These are phyloP conservation scores for Amphipoea oculea DNA, from an alignment of 2,888 invertebrate species.

Conservation along the genomic window DNA sequence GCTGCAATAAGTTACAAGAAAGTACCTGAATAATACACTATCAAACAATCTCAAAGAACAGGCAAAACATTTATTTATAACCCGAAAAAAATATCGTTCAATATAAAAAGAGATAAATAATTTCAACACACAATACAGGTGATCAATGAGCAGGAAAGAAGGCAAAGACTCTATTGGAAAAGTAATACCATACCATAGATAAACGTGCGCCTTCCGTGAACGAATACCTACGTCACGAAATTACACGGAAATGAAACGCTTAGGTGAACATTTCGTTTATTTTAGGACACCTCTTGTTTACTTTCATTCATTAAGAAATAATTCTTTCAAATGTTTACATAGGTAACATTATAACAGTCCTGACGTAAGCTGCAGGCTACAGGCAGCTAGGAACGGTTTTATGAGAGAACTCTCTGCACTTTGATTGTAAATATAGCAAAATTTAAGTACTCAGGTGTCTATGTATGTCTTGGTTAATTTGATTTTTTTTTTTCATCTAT, in stretches of 20 bases:
- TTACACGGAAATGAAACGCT: conserved; percentile 49
- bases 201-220: conserved; percentile 20
- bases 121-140: conserved; percentile 51
- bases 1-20: not conserved
- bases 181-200: conserved; percentile 41
- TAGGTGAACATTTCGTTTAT: conserved; percentile 12
- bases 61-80: not conserved
- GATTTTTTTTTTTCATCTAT: no score
- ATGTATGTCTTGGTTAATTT: not conserved
- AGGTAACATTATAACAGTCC: no score
- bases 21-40: not conserved
- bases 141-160: conserved; percentile 50
- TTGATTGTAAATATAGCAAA: not conserved
- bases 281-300: not conserved
- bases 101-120: conserved; percentile 19
- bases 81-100: not conserved
- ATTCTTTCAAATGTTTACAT: no score
- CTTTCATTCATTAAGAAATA: no score
- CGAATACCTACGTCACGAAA: not conserved
- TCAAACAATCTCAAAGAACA: not conserved
- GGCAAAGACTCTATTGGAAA: conserved; percentile 31
- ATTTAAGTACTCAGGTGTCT: no score
- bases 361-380: not conserved
- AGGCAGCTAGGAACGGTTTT: no score
- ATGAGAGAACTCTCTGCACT: not conserved